A percentile compares a stretch with the other conserved stretches of the same genome.
Conservation (phyloP, 2,113 vertebrate genomes). For the Peucedramus taeniatus region DNA sequence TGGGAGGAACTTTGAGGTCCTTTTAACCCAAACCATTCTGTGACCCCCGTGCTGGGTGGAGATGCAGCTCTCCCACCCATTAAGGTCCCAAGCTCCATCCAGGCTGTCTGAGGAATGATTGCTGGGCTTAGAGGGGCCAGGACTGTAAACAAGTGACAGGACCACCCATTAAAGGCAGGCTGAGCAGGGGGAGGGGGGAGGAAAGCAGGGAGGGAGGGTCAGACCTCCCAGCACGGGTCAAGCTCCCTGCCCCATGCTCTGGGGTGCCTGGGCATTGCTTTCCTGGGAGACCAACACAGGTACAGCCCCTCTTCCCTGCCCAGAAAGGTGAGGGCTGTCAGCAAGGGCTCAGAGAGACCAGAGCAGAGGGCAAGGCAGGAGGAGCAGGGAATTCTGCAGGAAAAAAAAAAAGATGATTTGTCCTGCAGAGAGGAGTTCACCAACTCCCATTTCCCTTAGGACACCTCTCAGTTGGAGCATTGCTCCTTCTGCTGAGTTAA, state of each 20-base stretch:
- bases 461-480: background rate
- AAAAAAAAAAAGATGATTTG: background rate
- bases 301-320: background rate
- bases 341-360: background rate
- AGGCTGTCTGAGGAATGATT: background rate
- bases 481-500: background rate
- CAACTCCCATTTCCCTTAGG: background rate
- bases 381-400: background rate
- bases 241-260: background rate
- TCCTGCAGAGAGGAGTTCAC: background rate
- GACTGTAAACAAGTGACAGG: constrained; percentile 24
- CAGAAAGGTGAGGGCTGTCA: background rate
- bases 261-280: background rate
- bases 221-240: constrained; percentile 13
- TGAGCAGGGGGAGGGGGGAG: background rate
- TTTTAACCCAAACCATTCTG: background rate
- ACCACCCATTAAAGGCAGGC: constrained; percentile 19
- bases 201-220: background rate
- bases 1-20: background rate
- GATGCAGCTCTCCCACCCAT: background rate
- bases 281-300: background rate
- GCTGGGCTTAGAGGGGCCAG: background rate
- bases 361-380: background rate
- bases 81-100: background rate
- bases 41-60: background rate